phyloP scores from a whole-genome alignment of 2,113 vertebrate genomes.

The Corythoichthys haematopterus region DNA sequence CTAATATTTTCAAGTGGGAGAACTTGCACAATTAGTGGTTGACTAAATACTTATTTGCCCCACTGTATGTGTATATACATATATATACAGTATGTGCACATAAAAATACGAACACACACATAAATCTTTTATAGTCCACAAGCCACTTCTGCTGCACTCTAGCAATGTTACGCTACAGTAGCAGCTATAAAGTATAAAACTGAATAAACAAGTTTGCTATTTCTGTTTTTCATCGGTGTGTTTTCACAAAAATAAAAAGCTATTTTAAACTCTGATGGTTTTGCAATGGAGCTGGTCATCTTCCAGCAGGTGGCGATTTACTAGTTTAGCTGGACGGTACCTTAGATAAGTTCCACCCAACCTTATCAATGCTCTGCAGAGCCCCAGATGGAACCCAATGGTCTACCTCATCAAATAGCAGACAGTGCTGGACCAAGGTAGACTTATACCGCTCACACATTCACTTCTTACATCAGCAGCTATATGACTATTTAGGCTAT shows the following conservation, averaged over 20 bases:
- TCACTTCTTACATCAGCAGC: slow-evolving; percentile 10
- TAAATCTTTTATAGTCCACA: too few relatives aligned
- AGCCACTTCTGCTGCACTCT: too few relatives aligned
- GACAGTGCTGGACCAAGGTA: slow-evolving; percentile 15
- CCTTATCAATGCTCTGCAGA: slow-evolving; percentile 1
- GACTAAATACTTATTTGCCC: too few relatives aligned
- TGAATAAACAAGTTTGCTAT: neutral
- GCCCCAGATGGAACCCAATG: slow-evolving; percentile 19
- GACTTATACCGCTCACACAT: slow-evolving; percentile 7
- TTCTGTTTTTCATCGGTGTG: neutral
- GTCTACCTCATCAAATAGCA: slow-evolving; percentile 13
- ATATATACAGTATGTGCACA: too few relatives aligned
- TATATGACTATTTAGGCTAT: neutral
- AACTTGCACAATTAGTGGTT: too few relatives aligned
- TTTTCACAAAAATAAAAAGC: neutral
- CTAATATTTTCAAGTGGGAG: too few relatives aligned
- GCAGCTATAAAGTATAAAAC: too few relatives aligned
- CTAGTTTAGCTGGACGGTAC: neutral
- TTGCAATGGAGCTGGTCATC: neutral
- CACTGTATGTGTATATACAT: too few relatives aligned
- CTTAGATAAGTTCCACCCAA: neutral
- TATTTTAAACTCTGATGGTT: neutral
- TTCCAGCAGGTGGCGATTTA: neutral
- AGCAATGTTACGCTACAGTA: too few relatives aligned
- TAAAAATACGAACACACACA: too few relatives aligned